phyloP scores from a whole-genome alignment of 2,113 vertebrate species.

The Chroicocephalus ridibundus region DNA sequence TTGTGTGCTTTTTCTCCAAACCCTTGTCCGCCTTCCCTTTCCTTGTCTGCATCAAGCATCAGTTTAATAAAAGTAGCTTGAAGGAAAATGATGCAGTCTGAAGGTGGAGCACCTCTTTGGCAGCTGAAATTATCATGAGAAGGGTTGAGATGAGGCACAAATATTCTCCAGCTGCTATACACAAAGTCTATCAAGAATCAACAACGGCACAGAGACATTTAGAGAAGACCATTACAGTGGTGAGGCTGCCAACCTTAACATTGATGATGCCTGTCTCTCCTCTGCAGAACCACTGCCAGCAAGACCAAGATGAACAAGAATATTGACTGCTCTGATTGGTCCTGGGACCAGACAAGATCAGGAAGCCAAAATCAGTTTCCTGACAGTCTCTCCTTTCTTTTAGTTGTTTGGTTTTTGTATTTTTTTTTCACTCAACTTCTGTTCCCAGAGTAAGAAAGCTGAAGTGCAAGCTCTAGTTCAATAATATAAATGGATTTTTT shows the following conservation, averaged over 20 bases:
- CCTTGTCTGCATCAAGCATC: neutral
- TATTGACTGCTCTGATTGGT: neutral
- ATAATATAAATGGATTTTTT: neutral
- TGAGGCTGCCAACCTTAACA: neutral
- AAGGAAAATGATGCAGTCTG: neutral
- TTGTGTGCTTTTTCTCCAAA: neutral
- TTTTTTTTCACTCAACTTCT: neutral
- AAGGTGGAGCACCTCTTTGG: neutral
- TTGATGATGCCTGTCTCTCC: neutral
- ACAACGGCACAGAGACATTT: neutral
- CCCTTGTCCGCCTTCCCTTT: neutral
- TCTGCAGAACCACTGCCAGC: neutral
- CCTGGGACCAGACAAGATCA: neutral
- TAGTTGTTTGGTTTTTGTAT: neutral
- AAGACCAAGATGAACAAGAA: neutral
- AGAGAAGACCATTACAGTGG: neutral
- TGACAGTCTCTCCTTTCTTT: too few species aligned
- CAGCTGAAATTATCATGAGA: neutral
- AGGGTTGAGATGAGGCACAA: neutral
- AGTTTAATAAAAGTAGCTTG: neutral
- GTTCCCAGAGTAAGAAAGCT: neutral
- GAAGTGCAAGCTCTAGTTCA: neutral
- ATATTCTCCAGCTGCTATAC: neutral
- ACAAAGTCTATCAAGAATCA: neutral
- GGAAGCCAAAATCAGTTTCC: neutral